Evolutionary conservation across 2,113 vertebrate species (phyloP), one percentile per base, ranked within the genome.

Genomic region (Eurystomus gularis): DNA sequence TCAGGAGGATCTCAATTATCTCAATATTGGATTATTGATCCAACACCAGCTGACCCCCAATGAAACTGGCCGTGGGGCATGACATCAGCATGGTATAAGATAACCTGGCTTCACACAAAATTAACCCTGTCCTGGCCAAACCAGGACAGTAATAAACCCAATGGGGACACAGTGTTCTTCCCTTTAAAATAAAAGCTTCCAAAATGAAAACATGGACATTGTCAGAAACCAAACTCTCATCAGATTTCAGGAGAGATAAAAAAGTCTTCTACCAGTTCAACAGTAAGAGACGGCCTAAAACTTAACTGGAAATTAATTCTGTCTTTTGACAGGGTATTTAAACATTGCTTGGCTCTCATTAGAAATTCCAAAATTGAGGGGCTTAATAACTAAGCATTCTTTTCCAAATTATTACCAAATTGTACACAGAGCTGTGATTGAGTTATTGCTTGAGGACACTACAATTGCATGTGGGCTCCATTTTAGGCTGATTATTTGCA

Each of bases 401-500:
- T 93, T 90, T 80, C 73, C 20, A 54, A 19, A 37, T 85, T 28
- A 86, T 86, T 86, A 65, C 24, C 8, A 42, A 58, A 66, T 35
- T 42, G 2, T 73, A 82, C 8, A 8, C 33, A 89, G 73, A 89
- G 24, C 35, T 61, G 18, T 85, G 90, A 82, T 70, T 80, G 66
- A 86, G 54, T 91, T 96, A 85, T 83, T 82, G 23, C 78, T 93
- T 95, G 86, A 91, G 76, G 57, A 81, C 80, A 93, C 79, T 86
- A 69, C 54, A 88, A 60, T 92, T 86, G 87, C n/a, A 28, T 82
- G 21, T 48, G 58, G n/a, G 25, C 64, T 54, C 52, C 78, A 65
- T 88, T 96, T 95, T 83, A 90, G 49, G 24, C 18, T 92, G 93
- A 95, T 92, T 93, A 83, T 54, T 92, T 77, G 58, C 73, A 93